These are phyloP conservation scores for Phyllotreta striolata DNA, from an alignment of 2,888 invertebrate genomes.

Conservation along the genomic window DNA sequence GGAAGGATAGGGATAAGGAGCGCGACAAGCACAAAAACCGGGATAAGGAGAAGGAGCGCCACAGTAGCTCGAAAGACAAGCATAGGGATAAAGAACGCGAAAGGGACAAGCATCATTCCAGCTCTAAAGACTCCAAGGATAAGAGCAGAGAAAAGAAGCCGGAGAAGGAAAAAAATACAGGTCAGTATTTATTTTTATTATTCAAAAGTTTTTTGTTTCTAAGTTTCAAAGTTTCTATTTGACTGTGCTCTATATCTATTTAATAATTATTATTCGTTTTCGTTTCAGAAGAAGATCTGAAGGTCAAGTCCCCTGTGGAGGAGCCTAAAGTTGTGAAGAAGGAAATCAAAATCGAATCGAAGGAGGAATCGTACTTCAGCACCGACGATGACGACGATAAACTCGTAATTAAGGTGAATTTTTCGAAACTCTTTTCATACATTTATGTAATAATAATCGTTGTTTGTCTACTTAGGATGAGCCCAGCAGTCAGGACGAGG, in stretches of 20 bases:
- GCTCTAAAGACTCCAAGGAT: slow-evolving; percentile 66
- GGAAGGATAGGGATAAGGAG: slow-evolving; percentile 53
- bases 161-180: slow-evolving; percentile 49
- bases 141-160: slow-evolving; percentile 61
- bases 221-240: not conserved
- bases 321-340: slow-evolving; percentile 31
- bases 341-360: slow-evolving; percentile 44
- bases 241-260: not conserved
- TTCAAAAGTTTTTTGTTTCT: not conserved
- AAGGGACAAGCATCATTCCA: slow-evolving; percentile 54
- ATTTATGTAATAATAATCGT: not conserved
- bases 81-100: slow-evolving; percentile 57
- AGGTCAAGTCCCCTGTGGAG: slow-evolving; percentile 37
- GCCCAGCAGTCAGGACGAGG: slow-evolving; percentile 53
- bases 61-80: slow-evolving; percentile 54
- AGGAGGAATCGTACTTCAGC: slow-evolving; percentile 51
- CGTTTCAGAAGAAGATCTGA: slow-evolving; percentile 29
- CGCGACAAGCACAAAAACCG: slow-evolving; percentile 56
- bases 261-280: not conserved
- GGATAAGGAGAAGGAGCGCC: slow-evolving; percentile 55
- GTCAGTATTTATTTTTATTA: slow-evolving; percentile 26
- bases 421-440: not conserved
- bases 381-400: slow-evolving; percentile 60
- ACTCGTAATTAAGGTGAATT: slow-evolving; percentile 55
- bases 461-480: slow-evolving; percentile 41